Evolutionary conservation across 2,888 invertebrate species (phyloP), one percentile per base, ranked within the genome.

Genomic region (Spicauda simplicius): DNA sequence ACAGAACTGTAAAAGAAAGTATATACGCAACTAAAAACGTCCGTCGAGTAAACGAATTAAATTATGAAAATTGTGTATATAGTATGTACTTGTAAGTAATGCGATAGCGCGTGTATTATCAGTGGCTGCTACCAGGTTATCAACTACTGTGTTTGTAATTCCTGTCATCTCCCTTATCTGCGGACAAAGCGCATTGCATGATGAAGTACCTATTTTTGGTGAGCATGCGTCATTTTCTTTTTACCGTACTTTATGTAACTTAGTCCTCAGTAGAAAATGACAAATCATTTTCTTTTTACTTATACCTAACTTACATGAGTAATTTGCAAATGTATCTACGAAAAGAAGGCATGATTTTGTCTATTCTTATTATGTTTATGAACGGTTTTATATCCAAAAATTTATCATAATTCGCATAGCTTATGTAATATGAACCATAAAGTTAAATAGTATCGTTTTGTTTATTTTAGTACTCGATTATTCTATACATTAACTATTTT

Each of bases 91-190:
- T 48, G 60, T 50, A 30, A 33, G 65, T 53, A 60, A 60, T 30
- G 61, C 56, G 67, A 65, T 70, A 67, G 58, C 55, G 67, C 79
- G 72, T 63, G 69, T 66, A 76, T 83, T 88, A 91, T 90, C 90
- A 85, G 80, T 72, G 74, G 76, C 80, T 82, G 85, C 88, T 90
- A 88, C 86, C 90, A 86, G 88, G 90, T 87, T 91, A 90, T 91
- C 91, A 84, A 85, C 83, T 85, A 86, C 82, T 78, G 82, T 90
- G 89, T 91, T 90, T 90, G 86, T 77, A 77, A 79, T 74, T 76
- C 80, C 87, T 90, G 90, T 91, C 87, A 90, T 89, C 89, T 84
- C 77, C 80, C 76, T 71, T 82, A 84, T 82, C 77, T 19, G 30
- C 50, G 48, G 76, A 72, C 72, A 81, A 79, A 79, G 73, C 74